These are phyloP conservation scores for Balaeniceps rex DNA, from an alignment of 2,113 vertebrate species.

Conservation along the genomic window DNA sequence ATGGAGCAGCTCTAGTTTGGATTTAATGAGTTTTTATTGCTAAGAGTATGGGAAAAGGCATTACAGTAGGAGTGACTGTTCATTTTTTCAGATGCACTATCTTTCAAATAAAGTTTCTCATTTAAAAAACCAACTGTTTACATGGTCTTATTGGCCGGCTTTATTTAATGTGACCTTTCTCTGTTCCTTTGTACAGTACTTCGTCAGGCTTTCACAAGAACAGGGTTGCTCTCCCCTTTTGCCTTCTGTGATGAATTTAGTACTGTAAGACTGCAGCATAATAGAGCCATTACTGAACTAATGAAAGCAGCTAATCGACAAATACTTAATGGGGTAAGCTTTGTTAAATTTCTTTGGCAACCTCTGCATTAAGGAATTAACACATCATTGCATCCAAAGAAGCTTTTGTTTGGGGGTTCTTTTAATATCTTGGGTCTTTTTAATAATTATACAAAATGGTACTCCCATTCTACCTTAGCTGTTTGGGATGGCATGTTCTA, in stretches of 20 bases:
- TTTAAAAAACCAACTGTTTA: not conserved
- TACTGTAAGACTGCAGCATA: conserved; percentile 91
- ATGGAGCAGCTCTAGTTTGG: not conserved
- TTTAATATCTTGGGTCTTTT: not conserved
- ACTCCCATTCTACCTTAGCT: not conserved
- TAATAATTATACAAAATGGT: not conserved
- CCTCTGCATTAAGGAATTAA: not conserved
- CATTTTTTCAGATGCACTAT: not conserved
- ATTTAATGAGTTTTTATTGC: not conserved
- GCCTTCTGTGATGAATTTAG: conserved; percentile 94
- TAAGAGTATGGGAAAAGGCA: not conserved
- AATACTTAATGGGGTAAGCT: conserved; percentile 69
- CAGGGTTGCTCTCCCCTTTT: conserved; percentile 90
- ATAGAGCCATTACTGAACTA: conserved; percentile 88
- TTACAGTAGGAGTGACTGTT: not conserved
- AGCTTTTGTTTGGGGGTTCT: not conserved
- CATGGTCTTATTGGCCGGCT: not conserved
- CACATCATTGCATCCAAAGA: not conserved
- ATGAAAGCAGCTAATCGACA: conserved; percentile 78
- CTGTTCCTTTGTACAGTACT: conserved; percentile 76
- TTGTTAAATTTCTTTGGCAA: not conserved
- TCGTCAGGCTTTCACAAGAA: conserved; percentile 86
- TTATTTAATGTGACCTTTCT: not conserved
- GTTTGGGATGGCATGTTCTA: not conserved
- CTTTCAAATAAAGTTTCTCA: not conserved